A percentile compares a stretch with the other conserved stretches of the same genome.
These are phyloP conservation scores for Echiichthys vipera DNA, from an alignment of 2,797 vertebrate genomes.

Conservation along the genomic window DNA sequence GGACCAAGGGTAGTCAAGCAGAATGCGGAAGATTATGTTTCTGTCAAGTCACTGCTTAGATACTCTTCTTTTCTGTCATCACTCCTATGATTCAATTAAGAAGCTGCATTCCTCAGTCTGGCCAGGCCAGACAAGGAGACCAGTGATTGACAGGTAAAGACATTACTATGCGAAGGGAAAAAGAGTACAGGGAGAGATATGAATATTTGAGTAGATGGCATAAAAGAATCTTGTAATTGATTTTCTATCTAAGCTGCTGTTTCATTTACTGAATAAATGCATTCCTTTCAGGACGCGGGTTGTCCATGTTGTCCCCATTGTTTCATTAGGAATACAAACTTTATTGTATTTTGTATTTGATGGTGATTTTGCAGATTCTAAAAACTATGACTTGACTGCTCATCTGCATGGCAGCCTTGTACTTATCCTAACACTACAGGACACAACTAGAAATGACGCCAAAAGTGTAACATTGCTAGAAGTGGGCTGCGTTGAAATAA, in stretches of 20 bases:
- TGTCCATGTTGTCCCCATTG: slow-evolving; percentile 64
- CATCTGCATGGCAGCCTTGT: background rate
- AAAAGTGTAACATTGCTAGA: slow-evolving; percentile 41
- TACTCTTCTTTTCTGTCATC: slow-evolving; percentile 80
- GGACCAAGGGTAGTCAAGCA: slow-evolving; percentile 59
- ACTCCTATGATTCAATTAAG: slow-evolving; percentile 82
- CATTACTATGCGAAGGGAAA: slow-evolving; percentile 84
- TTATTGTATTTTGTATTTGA: slow-evolving; percentile 59
- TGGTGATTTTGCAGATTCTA: slow-evolving; percentile 59
- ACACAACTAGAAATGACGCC: slow-evolving; percentile 5
- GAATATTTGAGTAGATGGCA: slow-evolving; percentile 87
- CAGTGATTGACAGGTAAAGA: slow-evolving; percentile 85
- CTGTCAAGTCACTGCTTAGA: slow-evolving; percentile 75
- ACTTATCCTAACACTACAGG: slow-evolving; percentile 8
- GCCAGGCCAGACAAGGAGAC: slow-evolving; percentile 74
- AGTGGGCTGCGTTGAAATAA: slow-evolving; percentile 39
- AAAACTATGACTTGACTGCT: slow-evolving; percentile 28
- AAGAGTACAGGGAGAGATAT: slow-evolving; percentile 82
- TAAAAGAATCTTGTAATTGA: slow-evolving; percentile 88
- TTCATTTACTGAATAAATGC: slow-evolving; percentile 87
- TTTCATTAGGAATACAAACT: slow-evolving; percentile 69
- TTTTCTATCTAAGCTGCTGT: slow-evolving; percentile 85
- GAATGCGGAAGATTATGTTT: slow-evolving; percentile 77
- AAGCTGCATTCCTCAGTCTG: slow-evolving; percentile 72
- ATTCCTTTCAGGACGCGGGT: slow-evolving; percentile 64